Evolutionary conservation across 2,888 invertebrate genomes (phyloP).

Genomic region (Agrotis puta): DNA sequence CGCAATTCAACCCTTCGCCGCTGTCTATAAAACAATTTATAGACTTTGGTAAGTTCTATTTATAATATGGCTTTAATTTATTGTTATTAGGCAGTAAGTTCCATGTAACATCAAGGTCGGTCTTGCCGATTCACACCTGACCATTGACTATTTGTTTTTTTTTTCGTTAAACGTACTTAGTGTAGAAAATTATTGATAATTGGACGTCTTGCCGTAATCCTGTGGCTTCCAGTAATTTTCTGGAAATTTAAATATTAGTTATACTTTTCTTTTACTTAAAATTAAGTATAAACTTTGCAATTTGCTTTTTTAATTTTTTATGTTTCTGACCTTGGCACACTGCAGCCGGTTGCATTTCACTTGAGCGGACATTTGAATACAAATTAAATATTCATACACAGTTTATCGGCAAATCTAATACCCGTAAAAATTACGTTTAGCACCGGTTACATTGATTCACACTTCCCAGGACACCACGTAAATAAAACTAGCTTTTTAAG

Average conservation of each 20-base stretch:
- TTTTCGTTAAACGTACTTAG: neutral
- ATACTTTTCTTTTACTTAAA: no score
- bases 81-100: neutral
- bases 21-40: conserved; percentile 98
- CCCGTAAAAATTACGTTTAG: neutral
- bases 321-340: conserved; percentile 31
- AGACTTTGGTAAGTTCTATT: conserved; percentile 97
- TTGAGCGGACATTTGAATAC: conserved; percentile 30
- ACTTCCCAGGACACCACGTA: no score
- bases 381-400: conserved; percentile 18
- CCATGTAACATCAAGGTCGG: conserved; percentile 17
- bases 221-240: conserved; percentile 21
- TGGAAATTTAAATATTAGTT: neutral
- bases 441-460: no score
- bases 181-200: neutral
- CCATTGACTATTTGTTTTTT: conserved; percentile 7
- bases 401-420: conserved; percentile 6
- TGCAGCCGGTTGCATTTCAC: conserved; percentile 33
- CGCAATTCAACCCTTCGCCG: conserved; percentile 98
- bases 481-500: no score
- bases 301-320: no score
- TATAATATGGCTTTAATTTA: conserved; percentile 6
- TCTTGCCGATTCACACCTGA: conserved; percentile 19
- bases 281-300: neutral
- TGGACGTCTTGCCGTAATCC: neutral